Conservation (phyloP, 1,140 invertebrate species). For the Danaus melanippus region DNA sequence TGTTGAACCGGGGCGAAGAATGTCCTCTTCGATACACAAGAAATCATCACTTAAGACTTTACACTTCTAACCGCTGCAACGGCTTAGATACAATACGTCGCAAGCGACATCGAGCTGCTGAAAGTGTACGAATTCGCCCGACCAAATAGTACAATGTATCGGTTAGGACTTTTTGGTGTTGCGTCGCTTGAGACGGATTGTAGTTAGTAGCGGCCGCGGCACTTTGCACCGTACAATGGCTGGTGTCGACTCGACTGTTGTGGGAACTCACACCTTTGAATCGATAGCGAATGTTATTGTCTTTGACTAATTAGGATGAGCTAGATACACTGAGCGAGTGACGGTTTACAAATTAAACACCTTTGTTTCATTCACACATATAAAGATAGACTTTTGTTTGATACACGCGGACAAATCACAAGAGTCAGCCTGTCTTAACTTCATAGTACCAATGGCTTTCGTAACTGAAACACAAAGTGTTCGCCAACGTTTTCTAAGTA, state of each 20-base stretch:
- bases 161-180: constrained; percentile 46
- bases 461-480: too few species aligned
- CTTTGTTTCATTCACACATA: too few species aligned
- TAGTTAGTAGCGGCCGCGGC: constrained; percentile 71
- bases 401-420: too few species aligned
- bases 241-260: constrained; percentile 61
- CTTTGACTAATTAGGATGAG: constrained; percentile 58
- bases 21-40: constrained; percentile 29
- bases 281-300: constrained; percentile 59
- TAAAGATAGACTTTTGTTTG: too few species aligned
- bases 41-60: constrained; percentile 44
- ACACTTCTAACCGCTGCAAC: constrained; percentile 9
- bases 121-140: constrained; percentile 25
- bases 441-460: too few species aligned
- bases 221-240: constrained; percentile 65
- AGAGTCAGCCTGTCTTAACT: too few species aligned
- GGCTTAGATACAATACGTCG: constrained; percentile 26
- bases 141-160: constrained; percentile 25
- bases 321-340: constrained; percentile 13
- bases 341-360: not conserved
- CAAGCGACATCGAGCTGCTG: constrained; percentile 32
- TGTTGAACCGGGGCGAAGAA: constrained; percentile 38
- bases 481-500: constrained; percentile 12
- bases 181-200: constrained; percentile 51
- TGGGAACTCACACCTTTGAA: constrained; percentile 65